Base-by-base conservation (phyloP, 2,888 invertebrate genomes). In the Ennomos fuscantarius region DNA sequence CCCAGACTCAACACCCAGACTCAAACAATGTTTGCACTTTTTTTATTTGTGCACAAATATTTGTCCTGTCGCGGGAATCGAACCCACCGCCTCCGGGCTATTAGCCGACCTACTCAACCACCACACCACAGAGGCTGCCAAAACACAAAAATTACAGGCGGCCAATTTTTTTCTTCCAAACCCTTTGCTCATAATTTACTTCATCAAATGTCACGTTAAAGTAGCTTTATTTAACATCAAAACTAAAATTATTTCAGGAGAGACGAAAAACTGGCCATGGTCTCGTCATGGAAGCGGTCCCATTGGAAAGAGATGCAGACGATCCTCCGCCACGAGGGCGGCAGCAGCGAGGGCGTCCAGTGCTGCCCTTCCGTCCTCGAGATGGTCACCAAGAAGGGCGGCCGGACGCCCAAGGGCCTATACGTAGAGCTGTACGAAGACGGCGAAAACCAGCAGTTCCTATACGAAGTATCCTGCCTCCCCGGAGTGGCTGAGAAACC, bases 281-380 rank as follows among this genome's bases (percentile, higher is more conserved):
- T 82, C 73, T 86, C 81, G 69, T 81, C 86, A 78, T 93, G 91
- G 92, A 90, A 93, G 80, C 84, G 93, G 84, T 85, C 93, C 86
- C 89, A 94, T 87, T 84, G 94, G 88, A 93, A 93, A 68, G 94
- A 95, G 80, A 95, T 95, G 92, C 94, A 95, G 82, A 82, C 89
- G 74, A 89, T 95, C 68, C 86, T 96, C 70, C 87, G 93, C 58
- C 83, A 86, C 60, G 94, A 94, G 78, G 89, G 93, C 45, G 69
- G 44, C 75, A 91, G 81, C 70, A 83, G 82, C 24, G 93, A 79
- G 51, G 89, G 91, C 34, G 94, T 94, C 58, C 96, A 96, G 79
- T 97, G 97, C 87, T 97, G 97, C 85, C 97, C 97, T 40, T 94
- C 96, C 32, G 93, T 95, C 47, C 92, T 94, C 72, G 96, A 96